A percentile compares a stretch with the other conserved stretches of the same genome.
Evolutionary conservation across 1,140 invertebrate genomes (phyloP).

Genomic region (Aphaenogaster floridana): DNA sequence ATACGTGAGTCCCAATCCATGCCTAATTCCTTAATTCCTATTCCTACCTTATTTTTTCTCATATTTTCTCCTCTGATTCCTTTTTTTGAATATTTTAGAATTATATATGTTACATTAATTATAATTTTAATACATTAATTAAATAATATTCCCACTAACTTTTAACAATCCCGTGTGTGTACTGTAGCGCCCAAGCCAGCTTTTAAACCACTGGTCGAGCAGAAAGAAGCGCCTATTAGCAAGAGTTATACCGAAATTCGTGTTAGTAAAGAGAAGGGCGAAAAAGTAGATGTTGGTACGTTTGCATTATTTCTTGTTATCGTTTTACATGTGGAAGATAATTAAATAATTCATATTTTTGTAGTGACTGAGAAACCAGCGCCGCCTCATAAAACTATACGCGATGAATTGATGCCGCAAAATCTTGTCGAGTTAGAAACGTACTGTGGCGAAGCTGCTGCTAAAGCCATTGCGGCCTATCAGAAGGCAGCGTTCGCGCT

Average conservation of each 20-base stretch:
- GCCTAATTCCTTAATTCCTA: neutral
- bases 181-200: constrained; percentile 83
- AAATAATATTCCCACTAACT: constrained; percentile 70
- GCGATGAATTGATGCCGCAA: constrained; percentile 79
- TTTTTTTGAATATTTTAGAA: constrained; percentile 20
- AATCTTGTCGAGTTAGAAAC: constrained; percentile 88
- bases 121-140: neutral
- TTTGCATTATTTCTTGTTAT: constrained; percentile 56
- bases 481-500: constrained; percentile 87
- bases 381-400: constrained; percentile 65
- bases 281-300: constrained; percentile 83
- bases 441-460: constrained; percentile 86
- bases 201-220: constrained; percentile 80
- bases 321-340: neutral
- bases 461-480: constrained; percentile 88
- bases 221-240: constrained; percentile 74
- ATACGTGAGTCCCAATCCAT: constrained; percentile 78
- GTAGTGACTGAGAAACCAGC: constrained; percentile 78
- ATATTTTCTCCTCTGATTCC: constrained; percentile 24
- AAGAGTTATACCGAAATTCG: constrained; percentile 82
- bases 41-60: neutral
- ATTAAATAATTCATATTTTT: neutral
- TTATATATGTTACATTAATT: constrained; percentile 14
- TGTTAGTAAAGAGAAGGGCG: constrained; percentile 81
- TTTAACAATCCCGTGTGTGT: constrained; percentile 71